Conservation (phyloP, 1,140 invertebrate genomes). For the Triops longicaudatus region DNA sequence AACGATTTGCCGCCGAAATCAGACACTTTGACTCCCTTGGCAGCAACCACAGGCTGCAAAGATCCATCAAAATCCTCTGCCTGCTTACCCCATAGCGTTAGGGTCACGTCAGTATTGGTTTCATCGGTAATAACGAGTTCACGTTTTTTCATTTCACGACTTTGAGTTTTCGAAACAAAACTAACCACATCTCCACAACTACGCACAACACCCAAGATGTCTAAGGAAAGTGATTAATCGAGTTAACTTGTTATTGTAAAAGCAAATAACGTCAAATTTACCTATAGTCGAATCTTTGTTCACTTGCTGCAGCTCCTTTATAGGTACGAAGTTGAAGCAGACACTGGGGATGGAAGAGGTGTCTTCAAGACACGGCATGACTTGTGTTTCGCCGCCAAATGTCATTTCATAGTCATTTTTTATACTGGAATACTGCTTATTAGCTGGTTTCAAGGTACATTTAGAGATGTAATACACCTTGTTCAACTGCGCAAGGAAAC, state of each 20-base stretch:
- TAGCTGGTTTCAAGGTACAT: constrained; percentile 76
- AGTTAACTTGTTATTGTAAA: background rate
- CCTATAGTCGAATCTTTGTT: constrained; percentile 60
- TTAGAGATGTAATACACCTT: constrained; percentile 83
- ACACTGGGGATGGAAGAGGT: constrained; percentile 58
- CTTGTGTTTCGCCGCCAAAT: constrained; percentile 67
- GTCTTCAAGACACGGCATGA: constrained; percentile 45
- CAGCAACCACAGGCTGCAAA: constrained; percentile 66
- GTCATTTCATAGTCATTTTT: constrained; percentile 96
- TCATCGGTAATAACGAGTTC: constrained; percentile 82
- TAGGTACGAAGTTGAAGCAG: constrained; percentile 72
- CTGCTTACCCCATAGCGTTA: constrained; percentile 61
- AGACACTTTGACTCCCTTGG: constrained; percentile 64
- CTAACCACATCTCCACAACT: constrained; percentile 57
- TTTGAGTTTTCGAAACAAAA: constrained; percentile 61
- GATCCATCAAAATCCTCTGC: constrained; percentile 75
- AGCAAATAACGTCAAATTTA: constrained; percentile 38
- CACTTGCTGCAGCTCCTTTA: constrained; percentile 62
- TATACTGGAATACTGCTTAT: constrained; percentile 74
- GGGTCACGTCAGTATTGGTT: constrained; percentile 55
- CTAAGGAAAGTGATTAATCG: constrained; percentile 44
- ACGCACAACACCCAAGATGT: constrained; percentile 87
- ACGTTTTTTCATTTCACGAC: constrained; percentile 78
- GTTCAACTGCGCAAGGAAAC: constrained; percentile 50
- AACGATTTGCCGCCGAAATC: constrained; percentile 68